These are phyloP conservation scores for Brachyistius frenatus DNA, from an alignment of 2,113 vertebrate genomes.

Conservation along the genomic window DNA sequence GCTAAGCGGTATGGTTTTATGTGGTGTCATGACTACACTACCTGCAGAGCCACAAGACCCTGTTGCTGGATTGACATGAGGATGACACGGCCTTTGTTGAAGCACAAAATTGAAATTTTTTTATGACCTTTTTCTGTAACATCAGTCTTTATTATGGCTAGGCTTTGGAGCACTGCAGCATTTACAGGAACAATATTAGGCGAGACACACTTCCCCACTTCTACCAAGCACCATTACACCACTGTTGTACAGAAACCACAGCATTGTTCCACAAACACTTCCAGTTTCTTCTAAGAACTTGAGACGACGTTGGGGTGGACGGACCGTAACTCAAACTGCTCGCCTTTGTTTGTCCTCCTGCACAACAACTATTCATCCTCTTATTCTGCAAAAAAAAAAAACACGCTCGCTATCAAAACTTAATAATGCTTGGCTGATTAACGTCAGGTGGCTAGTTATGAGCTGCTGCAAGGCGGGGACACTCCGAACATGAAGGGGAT, in stretches of 20 bases:
- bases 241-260: slow-evolving; percentile 32
- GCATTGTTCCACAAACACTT: slow-evolving; percentile 26
- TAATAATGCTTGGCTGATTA: slow-evolving; percentile 50
- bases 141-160: background rate
- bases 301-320: slow-evolving; percentile 14
- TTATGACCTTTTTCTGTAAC: background rate
- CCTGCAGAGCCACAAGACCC: background rate
- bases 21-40: background rate
- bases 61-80: background rate
- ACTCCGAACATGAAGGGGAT: slow-evolving; percentile 59
- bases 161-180: background rate
- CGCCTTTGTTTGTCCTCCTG: slow-evolving; percentile 50
- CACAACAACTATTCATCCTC: slow-evolving; percentile 45
- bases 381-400: slow-evolving; percentile 30
- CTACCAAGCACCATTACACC: slow-evolving; percentile 17
- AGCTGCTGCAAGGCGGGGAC: slow-evolving; percentile 27
- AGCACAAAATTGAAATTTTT: background rate
- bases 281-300: slow-evolving; percentile 31
- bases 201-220: slow-evolving; percentile 16
- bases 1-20: background rate
- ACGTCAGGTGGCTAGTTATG: slow-evolving; percentile 29
- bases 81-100: background rate
- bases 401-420: slow-evolving; percentile 18
- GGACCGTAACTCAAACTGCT: slow-evolving; percentile 36
- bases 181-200: slow-evolving; percentile 35